phyloP scores from a whole-genome alignment of 2,888 invertebrate species.

The Troides helena region DNA sequence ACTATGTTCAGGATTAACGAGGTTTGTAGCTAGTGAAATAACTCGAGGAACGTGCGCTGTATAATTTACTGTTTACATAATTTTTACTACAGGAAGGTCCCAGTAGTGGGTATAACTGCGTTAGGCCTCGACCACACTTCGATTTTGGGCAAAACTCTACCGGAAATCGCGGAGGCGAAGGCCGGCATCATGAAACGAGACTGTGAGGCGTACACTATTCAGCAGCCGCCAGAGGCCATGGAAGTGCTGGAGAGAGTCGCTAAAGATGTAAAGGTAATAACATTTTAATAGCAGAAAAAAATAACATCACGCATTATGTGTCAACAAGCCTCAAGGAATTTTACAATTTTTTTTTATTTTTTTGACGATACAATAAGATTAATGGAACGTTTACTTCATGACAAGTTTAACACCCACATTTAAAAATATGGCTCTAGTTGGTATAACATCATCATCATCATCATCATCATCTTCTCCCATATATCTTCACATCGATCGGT shows the following conservation, averaged over 20 bases:
- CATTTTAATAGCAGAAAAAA: background rate
- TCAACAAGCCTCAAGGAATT: no score
- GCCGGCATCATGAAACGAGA: conserved; percentile 94
- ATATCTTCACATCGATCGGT: no score
- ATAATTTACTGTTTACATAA: background rate
- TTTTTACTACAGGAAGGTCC: conserved; percentile 81
- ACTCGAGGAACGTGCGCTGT: background rate
- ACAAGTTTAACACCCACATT: no score
- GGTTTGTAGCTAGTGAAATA: no score
- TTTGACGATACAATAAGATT: no score
- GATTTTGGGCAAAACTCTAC: conserved; percentile 89
- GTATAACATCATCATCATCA: no score
- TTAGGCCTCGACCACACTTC: conserved; percentile 94
- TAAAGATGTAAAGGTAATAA: conserved; percentile 78
- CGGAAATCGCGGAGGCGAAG: conserved; percentile 96
- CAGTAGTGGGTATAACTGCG: conserved; percentile 94
- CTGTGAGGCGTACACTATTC: conserved; percentile 86
- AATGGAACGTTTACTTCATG: no score
- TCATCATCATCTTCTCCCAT: no score
- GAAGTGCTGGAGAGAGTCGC: conserved; percentile 84
- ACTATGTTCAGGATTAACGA: background rate
- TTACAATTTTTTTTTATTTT: no score
- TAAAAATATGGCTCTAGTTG: no score
- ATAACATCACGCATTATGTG: no score
- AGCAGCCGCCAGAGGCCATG: conserved; percentile 83